Base-by-base conservation (phyloP, 2,888 invertebrate genomes). In the Philhelius pedissequus region DNA sequence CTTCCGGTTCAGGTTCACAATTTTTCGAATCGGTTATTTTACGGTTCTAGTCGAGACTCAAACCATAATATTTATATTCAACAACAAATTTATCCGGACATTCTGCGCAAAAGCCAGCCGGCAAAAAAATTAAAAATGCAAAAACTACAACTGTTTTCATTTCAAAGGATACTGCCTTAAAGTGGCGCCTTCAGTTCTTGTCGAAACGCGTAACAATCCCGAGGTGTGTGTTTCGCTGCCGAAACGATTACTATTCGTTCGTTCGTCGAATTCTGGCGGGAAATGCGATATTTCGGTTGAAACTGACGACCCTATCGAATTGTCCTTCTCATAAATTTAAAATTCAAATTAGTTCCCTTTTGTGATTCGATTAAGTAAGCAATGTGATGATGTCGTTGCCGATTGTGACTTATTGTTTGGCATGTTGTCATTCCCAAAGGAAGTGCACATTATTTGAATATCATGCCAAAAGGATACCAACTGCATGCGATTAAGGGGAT, bases 11-110 rank as follows among this genome's bases (percentile, higher is more conserved):
- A 60, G 25, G 52, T 76, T 71, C 35, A 40, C 15, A 54, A 60
- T 50, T 22, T 13, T 18, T 27, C 66, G 82, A 82, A 82, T 71
- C 82, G 82, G 82, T 82, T 82, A 82, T 77, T 77, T 77, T 40
- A 60, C 77, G 71, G 68, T 70, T 70, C 27, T 11, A 75, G 22
- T 38, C 18, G 0, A 58, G 25, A 18, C 35, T 8, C 1, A 4
- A 71, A 71, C 70, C 66, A 4, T 6, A 0, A 0, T 4, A 20
- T 25, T 45, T 6, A 0, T 4, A 20, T 25, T 45, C 13, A 56
- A 68, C 50, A 75, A 62, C 60, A 4, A 54, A 15, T 45, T 38
- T 62, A 69, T 69, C 75, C 45, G 25, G 1, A 13, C 20, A 22
- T 52, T 50, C 9, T 69, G 82, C 82, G 77, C 82, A 82, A 60